Evolutionary conservation across 2,888 invertebrate genomes (phyloP).

Genomic region (Petrolisthes manimaculis): DNA sequence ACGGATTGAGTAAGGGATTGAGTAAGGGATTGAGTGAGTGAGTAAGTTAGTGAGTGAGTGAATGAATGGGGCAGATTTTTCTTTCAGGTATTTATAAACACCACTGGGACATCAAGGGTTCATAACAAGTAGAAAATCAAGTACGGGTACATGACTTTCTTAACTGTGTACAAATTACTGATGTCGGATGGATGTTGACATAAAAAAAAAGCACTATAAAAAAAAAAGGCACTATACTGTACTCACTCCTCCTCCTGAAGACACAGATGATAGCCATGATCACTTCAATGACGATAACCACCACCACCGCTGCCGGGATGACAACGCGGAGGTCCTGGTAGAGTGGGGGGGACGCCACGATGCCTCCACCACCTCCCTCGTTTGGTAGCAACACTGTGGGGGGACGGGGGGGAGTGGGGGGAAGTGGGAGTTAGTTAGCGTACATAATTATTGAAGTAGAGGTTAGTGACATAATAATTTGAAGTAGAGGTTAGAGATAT

Average conservation of each 20-base stretch:
- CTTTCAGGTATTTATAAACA: not conserved
- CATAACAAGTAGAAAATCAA: too few relatives aligned
- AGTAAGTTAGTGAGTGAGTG: too few relatives aligned
- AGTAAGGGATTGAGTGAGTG: not conserved
- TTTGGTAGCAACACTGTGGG: conserved; percentile 41
- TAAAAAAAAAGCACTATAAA: too few relatives aligned
- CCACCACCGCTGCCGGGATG: conserved; percentile 60
- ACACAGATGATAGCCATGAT: conserved; percentile 63
- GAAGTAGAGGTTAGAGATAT: too few relatives aligned
- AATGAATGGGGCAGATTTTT: not conserved
- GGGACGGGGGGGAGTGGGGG: not conserved
- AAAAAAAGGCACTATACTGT: too few relatives aligned
- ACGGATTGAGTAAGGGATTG: not conserved
- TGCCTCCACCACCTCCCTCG: conserved; percentile 11
- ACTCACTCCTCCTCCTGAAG: conserved; percentile 64
- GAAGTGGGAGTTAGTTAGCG: too few relatives aligned
- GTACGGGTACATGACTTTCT: too few relatives aligned
- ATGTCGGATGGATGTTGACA: too few relatives aligned
- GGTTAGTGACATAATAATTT: too few relatives aligned
- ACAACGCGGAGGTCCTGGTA: conserved; percentile 61
- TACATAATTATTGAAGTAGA: too few relatives aligned
- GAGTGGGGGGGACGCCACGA: conserved; percentile 53
- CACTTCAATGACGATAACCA: conserved; percentile 55
- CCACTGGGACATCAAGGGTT: too few relatives aligned
- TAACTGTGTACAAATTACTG: too few relatives aligned